Conservation (phyloP, 2,888 invertebrate species). For the Orthosia gothica region DNA sequence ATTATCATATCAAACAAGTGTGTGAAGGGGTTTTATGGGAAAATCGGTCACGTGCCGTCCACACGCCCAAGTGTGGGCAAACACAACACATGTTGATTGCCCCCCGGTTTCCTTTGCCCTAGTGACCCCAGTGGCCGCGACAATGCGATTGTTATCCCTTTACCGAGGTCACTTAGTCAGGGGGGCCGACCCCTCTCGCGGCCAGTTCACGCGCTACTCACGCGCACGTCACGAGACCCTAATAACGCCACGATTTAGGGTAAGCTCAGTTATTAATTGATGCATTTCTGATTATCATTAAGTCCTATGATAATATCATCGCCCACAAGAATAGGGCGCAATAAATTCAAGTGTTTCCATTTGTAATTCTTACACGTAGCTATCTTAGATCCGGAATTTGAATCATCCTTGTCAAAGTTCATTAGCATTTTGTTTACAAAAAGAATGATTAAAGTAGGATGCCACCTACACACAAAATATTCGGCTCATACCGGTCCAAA, state of each 20-base stretch:
- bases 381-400: conserved; percentile 75
- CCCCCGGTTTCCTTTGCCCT: conserved; percentile 63
- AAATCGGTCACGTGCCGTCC: conserved; percentile 86
- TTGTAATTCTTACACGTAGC: conserved; percentile 66
- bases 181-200: conserved; percentile 73
- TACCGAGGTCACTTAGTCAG: conserved; percentile 86
- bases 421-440: conserved; percentile 88
- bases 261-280: conserved; percentile 48
- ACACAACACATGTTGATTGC: conserved; percentile 82
- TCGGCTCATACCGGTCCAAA: conserved; percentile 88
- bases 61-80: conserved; percentile 83
- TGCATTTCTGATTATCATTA: conserved; percentile 30
- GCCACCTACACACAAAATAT: conserved; percentile 90
- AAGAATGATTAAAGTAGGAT: conserved; percentile 85
- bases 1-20: conserved; percentile 69
- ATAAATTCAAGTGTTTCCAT: conserved; percentile 46
- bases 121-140: conserved; percentile 74
- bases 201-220: conserved; percentile 72
- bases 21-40: conserved; percentile 77
- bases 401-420: conserved; percentile 78
- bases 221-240: conserved; percentile 79
- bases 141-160: conserved; percentile 86
- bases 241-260: conserved; percentile 67
- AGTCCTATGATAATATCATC: conserved; percentile 10
- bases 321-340: conserved; percentile 16